Percentiles rank a stretch among this genome's conserved stretches.
Evolutionary conservation across 1,140 invertebrate species (phyloP).

Genomic region (Centruroides sculpturatus): DNA sequence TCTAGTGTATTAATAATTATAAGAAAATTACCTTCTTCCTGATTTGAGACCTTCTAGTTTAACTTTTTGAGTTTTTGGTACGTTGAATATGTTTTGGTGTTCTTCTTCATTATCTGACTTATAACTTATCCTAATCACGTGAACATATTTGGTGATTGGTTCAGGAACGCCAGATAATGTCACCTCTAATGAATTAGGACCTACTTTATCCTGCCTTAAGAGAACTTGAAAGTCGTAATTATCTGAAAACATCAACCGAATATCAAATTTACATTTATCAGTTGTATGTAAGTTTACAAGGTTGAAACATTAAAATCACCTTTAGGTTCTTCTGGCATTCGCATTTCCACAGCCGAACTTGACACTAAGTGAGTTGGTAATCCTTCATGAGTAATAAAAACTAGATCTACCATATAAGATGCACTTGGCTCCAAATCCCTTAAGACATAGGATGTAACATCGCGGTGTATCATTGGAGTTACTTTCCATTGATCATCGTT

Average conservation of each 20-base stretch:
- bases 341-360: conserved; percentile 46
- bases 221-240: conserved; percentile 62
- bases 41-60: conserved; percentile 56
- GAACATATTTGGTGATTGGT: conserved; percentile 77
- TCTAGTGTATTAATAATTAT: too few species aligned
- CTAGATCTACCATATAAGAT: conserved; percentile 57
- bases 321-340: conserved; percentile 30
- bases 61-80: conserved; percentile 60
- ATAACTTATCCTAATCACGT: conserved; percentile 72
- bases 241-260: conserved; percentile 32
- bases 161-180: conserved; percentile 65
- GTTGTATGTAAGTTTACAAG: not conserved
- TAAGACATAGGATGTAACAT: conserved; percentile 51
- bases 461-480: conserved; percentile 57
- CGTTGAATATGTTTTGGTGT: conserved; percentile 64
- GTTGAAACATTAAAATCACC: not conserved
- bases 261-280: not conserved
- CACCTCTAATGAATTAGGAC: conserved; percentile 26
- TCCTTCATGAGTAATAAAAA: conserved; percentile 53
- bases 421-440: conserved; percentile 53
- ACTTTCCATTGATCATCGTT: conserved; percentile 27
- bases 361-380: conserved; percentile 54
- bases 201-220: conserved; percentile 51
- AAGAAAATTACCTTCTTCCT: conserved; percentile 34
- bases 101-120: conserved; percentile 46